These are phyloP conservation scores for Cylas formicarius DNA, from an alignment of 1,140 invertebrate species.

Conservation along the genomic window DNA sequence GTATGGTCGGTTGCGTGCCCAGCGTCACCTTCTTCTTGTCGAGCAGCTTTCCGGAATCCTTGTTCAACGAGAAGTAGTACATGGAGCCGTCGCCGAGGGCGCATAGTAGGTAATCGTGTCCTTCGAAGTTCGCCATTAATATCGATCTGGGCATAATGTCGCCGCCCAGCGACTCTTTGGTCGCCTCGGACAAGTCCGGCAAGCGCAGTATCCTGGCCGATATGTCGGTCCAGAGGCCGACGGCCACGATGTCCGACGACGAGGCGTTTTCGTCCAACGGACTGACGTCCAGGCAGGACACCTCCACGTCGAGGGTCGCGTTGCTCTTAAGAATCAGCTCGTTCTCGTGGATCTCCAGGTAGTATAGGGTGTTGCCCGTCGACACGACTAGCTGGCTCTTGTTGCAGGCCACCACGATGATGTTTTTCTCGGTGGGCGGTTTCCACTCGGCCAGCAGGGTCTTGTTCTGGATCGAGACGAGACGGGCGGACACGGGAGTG, in stretches of 20 bases:
- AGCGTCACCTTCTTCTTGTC: slow-evolving; percentile 91
- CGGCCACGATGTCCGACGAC: slow-evolving; percentile 71
- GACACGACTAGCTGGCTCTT: slow-evolving; percentile 78
- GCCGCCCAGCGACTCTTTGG: slow-evolving; percentile 81
- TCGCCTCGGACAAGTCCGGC: slow-evolving; percentile 68
- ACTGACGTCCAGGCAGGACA: slow-evolving; percentile 93
- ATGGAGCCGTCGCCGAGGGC: slow-evolving; percentile 96
- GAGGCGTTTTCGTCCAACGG: slow-evolving; percentile 59
- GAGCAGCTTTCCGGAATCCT: slow-evolving; percentile 59
- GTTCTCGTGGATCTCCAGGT: slow-evolving; percentile 71
- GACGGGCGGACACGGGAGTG: slow-evolving; percentile 63
- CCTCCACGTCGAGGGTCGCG: slow-evolving; percentile 79
- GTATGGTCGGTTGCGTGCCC: slow-evolving; percentile 92
- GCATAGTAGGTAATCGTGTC: slow-evolving; percentile 81
- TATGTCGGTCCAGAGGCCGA: slow-evolving; percentile 97
- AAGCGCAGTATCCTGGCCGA: slow-evolving; percentile 78
- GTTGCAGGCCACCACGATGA: slow-evolving; percentile 87
- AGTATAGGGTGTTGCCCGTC: slow-evolving; percentile 81
- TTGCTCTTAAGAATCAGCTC: slow-evolving; percentile 59
- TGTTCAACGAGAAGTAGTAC: slow-evolving; percentile 88
- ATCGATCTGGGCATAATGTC: slow-evolving; percentile 96
- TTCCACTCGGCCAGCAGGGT: slow-evolving; percentile 70
- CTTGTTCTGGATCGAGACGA: slow-evolving; percentile 62
- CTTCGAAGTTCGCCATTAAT: slow-evolving; percentile 90
- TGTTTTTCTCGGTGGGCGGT: slow-evolving; percentile 63